A percentile compares a stretch with the other conserved stretches of the same genome.
These are phyloP conservation scores for Sebastes vulpes DNA, from an alignment of 2,797 vertebrate species.

Conservation along the genomic window DNA sequence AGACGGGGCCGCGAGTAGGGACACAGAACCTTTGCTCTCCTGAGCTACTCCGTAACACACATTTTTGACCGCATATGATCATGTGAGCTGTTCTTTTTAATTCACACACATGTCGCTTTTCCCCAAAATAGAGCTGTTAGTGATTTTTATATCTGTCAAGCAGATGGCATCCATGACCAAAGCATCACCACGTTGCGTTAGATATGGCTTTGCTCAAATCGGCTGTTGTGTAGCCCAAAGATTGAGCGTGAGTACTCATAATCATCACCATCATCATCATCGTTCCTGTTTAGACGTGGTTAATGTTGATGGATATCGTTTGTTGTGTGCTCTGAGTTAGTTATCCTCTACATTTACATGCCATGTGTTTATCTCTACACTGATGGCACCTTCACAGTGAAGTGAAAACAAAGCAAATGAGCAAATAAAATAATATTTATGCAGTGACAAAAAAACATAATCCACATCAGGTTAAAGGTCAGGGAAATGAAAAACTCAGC, in stretches of 20 bases:
- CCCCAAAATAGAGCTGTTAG: neutral
- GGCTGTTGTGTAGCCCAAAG: neutral
- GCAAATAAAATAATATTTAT: conserved; percentile 15
- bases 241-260: neutral
- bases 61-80: neutral
- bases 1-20: neutral
- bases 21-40: neutral
- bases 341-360: neutral
- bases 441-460: neutral
- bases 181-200: neutral
- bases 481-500: conserved; percentile 2
- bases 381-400: neutral
- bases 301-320: neutral
- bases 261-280: neutral
- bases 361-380: neutral
- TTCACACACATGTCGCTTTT: neutral
- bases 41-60: neutral
- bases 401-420: neutral
- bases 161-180: neutral
- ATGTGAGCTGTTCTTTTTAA: neutral
- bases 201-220: neutral
- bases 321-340: neutral
- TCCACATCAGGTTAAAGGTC: neutral
- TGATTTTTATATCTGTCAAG: neutral
- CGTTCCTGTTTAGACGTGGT: neutral